Evolutionary conservation across 1,140 invertebrate genomes (phyloP).

Genomic region (Drosophila truncata): DNA sequence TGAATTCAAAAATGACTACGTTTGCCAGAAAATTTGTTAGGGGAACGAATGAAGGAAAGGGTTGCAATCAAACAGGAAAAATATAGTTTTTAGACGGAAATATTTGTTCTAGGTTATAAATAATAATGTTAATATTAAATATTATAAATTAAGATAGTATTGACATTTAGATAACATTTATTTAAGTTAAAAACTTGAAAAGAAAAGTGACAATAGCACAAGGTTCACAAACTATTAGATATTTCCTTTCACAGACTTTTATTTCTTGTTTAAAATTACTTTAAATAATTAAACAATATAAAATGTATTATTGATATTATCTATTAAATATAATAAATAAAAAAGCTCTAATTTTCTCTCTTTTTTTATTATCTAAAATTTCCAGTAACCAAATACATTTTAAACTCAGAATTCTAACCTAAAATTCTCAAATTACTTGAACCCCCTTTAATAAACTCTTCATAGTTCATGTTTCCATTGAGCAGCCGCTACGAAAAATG

Average conservation of each 20-base stretch:
- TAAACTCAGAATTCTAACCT: not conserved
- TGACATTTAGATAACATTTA: not conserved
- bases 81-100: not conserved
- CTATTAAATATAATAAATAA: no score
- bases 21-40: slow-evolving; percentile 8
- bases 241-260: not conserved
- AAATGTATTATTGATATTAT: not conserved
- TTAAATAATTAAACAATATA: not conserved
- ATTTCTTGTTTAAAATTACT: not conserved
- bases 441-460: slow-evolving; percentile 9
- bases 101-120: no score
- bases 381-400: not conserved
- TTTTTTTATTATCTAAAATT: not conserved
- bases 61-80: slow-evolving; percentile 3
- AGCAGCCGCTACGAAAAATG: not conserved
- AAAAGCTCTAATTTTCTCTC: no score
- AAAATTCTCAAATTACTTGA: not conserved
- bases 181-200: not conserved
- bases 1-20: slow-evolving; percentile 42
- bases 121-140: not conserved
- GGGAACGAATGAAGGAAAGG: not conserved
- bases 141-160: not conserved
- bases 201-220: not conserved
- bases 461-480: not conserved
- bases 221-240: not conserved